Evolutionary conservation across 1,140 invertebrate species (phyloP).

Genomic region (Drosophila aff.): DNA sequence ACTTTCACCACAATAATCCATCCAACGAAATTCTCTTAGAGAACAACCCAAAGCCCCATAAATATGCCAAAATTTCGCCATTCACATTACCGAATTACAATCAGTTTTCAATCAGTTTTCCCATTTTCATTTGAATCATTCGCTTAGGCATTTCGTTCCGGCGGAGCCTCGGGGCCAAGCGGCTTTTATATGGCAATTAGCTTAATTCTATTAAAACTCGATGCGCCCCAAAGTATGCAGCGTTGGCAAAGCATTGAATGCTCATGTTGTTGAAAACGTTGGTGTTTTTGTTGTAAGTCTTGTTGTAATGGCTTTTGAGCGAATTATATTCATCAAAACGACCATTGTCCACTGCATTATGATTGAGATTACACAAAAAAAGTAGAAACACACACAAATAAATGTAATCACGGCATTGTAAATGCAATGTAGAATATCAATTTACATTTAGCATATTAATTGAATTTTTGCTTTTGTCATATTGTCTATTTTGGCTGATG

Average conservation of each 20-base stretch:
- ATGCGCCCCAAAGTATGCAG: conserved; percentile 40
- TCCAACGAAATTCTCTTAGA: not conserved
- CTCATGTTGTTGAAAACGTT: conserved; percentile 2
- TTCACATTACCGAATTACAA: conserved; percentile 60
- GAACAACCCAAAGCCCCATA: conserved; percentile 25
- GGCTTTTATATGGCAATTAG: conserved; percentile 73
- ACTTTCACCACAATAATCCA: not conserved
- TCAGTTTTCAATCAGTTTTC: conserved; percentile 66
- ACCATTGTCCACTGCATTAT: conserved; percentile 36
- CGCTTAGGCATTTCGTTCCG: conserved; percentile 13
- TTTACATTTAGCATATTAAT: conserved; percentile 82
- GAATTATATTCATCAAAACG: conserved; percentile 34
- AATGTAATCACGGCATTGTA: conserved; percentile 46
- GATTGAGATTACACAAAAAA: conserved; percentile 31
- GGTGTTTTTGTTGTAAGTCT: conserved; percentile 14
- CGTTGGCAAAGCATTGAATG: conserved; percentile 8
- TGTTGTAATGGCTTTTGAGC: conserved; percentile 31
- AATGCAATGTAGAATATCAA: conserved; percentile 69
- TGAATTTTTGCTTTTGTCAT: conserved; percentile 75
- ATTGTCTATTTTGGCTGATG: conserved; percentile 53
- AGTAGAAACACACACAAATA: conserved; percentile 43
- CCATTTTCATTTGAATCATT: conserved; percentile 40
- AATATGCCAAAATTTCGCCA: conserved; percentile 37
- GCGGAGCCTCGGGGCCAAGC: conserved; percentile 11
- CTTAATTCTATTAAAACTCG: conserved; percentile 75